Evolutionary conservation across 2,797 vertebrate species (phyloP), one percentile per base, ranked within the genome.

Genomic region (Okamejei kenojei): DNA sequence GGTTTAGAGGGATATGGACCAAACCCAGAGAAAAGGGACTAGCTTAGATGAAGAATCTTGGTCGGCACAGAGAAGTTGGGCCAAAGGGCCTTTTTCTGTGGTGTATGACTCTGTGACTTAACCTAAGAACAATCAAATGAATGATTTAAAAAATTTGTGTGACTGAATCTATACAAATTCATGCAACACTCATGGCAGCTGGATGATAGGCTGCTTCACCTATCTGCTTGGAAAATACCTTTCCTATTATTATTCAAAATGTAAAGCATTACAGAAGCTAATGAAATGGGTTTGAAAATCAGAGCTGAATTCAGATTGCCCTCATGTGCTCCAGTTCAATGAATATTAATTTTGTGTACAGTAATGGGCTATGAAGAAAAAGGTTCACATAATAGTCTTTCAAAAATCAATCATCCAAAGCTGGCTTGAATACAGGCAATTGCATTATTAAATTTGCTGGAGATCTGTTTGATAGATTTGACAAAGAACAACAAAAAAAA

Each of bases 321-420:
- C 81, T 84, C 58, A n/a, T 61, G 29, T 19, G 61, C 61, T 65
- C 29, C 61, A 32, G 15, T 32, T n/a, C n/a, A n/a, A 88, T 65
- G 58, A 35, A 88, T 88, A 88, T 54, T 82, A 58, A 82, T 58
- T 23, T 11, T 88, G 84, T 65, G 17, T 63, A 63, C 82, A 86
- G 82, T 61, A 63, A 86, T 32, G 54, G 81, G 29, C 54, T 61
- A 84, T n/a, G 82, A 63, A 86, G 77, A 79, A 79, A 63, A 63
- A 32, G 17, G 58, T 86, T 86, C 32, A 86, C n/a, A 65, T 65
- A 88, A 86, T 88, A 19, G 61, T 88, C 61, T 88, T 88, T 65
- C 58, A 32, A 88, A 88, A 88, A 88, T 88, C 84, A 88, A 88
- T 88, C 84, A 88, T 19, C 61, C 61, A 65, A 65, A 88, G n/a